Conservation (phyloP, 1,140 invertebrate species). For the Mamestra configurata region DNA sequence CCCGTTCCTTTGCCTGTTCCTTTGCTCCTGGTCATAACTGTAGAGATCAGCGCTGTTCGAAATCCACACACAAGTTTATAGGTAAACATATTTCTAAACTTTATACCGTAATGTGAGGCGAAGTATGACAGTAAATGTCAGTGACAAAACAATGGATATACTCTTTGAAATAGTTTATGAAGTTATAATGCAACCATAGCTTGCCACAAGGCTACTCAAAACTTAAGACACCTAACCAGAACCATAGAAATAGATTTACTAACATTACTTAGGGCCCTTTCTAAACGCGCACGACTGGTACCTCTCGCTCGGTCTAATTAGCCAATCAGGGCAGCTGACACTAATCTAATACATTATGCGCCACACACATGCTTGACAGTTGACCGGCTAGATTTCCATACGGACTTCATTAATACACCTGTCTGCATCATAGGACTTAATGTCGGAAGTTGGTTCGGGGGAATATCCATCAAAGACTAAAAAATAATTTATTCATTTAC, state of each 20-base stretch:
- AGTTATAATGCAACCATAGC: too few species aligned
- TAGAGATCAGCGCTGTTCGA: not conserved
- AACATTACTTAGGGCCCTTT: too few species aligned
- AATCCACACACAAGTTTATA: not conserved
- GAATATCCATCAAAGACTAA: not conserved
- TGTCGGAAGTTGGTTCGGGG: not conserved
- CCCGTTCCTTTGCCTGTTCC: not conserved
- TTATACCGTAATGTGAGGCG: too few species aligned
- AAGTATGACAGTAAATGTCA: too few species aligned
- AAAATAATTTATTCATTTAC: not conserved
- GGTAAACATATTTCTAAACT: not conserved
- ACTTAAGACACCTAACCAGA: too few species aligned
- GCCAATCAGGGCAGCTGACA: conserved; percentile 5
- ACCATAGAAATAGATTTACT: too few species aligned
- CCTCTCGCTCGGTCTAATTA: not conserved
- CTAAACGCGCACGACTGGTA: not conserved
- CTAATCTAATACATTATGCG: conserved; percentile 24
- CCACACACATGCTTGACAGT: conserved; percentile 1
- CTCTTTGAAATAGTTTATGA: too few species aligned
- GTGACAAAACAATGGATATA: too few species aligned
- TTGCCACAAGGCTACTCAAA: too few species aligned
- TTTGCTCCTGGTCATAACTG: not conserved
- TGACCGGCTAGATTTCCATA: conserved; percentile 10
- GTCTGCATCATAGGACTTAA: not conserved
- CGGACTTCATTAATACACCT: not conserved